These are phyloP conservation scores for Chrysocyon brachyurus DNA, from an alignment of 2,797 vertebrate genomes.

Conservation along the genomic window DNA sequence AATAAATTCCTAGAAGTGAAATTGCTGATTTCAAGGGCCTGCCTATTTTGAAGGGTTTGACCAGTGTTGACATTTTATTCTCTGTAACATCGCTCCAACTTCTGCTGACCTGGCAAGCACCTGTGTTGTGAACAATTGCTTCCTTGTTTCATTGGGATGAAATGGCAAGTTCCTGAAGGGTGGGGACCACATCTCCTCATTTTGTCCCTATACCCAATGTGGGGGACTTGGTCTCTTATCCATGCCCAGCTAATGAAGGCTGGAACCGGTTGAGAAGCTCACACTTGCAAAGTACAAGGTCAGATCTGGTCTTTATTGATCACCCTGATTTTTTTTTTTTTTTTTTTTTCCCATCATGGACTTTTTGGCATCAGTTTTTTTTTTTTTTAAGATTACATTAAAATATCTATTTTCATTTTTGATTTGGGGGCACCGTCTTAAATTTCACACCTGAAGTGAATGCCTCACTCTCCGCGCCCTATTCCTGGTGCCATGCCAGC, in stretches of 20 bases:
- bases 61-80: not conserved
- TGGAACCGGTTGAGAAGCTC: not conserved
- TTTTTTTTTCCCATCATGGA: not conserved
- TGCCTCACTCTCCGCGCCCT: not conserved
- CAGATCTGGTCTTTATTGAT: not conserved
- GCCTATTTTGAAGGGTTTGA: constrained; percentile 35
- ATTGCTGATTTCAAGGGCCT: not conserved
- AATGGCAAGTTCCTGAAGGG: not conserved
- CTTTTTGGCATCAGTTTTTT: not conserved
- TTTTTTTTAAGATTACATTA: not conserved
- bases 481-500: not conserved
- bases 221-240: not conserved
- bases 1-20: not conserved
- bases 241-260: not conserved
- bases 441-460: not conserved
- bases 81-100: not conserved
- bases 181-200: not conserved
- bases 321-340: not conserved
- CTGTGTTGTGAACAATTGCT: not conserved
- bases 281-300: not conserved
- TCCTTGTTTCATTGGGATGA: not conserved
- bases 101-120: not conserved
- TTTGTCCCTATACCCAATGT: not conserved
- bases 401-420: not conserved
- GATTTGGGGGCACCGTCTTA: not conserved